These are phyloP conservation scores for Heliothis virescens DNA, from an alignment of 1,140 invertebrate genomes.

Conservation along the genomic window DNA sequence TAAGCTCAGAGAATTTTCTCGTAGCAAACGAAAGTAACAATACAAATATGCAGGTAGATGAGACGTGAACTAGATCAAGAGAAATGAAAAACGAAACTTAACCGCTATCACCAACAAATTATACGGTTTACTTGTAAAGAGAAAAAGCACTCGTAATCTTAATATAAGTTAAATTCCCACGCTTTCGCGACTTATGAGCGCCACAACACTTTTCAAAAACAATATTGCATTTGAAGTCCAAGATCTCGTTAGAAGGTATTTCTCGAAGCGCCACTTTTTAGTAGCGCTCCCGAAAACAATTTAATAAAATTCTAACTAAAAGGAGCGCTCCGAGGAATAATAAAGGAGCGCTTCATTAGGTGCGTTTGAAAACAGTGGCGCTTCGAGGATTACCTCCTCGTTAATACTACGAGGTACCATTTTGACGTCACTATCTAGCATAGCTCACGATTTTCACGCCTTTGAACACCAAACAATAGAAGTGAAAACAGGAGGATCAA, in stretches of 20 bases:
- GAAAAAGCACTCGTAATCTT: conserved; percentile 22
- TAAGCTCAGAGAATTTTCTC: background rate
- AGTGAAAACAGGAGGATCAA: conserved; percentile 74
- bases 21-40: background rate
- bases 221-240: background rate
- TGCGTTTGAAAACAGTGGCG: too few species aligned
- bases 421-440: conserved; percentile 31
- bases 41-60: conserved; percentile 4
- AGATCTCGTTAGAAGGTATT: too few species aligned
- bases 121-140: conserved; percentile 37
- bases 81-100: conserved; percentile 35
- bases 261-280: too few species aligned
- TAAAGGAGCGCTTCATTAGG: too few species aligned
- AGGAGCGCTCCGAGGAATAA: too few species aligned
- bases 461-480: conserved; percentile 74
- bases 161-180: conserved; percentile 27
- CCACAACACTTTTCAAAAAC: background rate
- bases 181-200: conserved; percentile 14
- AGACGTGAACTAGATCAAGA: conserved; percentile 8
- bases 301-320: too few species aligned
- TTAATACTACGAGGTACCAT: background rate
- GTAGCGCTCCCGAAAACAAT: too few species aligned
- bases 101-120: conserved; percentile 17
- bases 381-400: too few species aligned
- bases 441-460: conserved; percentile 66